phyloP scores from a whole-genome alignment of 2,888 invertebrate genomes.

The Epinotia bilunana region DNA sequence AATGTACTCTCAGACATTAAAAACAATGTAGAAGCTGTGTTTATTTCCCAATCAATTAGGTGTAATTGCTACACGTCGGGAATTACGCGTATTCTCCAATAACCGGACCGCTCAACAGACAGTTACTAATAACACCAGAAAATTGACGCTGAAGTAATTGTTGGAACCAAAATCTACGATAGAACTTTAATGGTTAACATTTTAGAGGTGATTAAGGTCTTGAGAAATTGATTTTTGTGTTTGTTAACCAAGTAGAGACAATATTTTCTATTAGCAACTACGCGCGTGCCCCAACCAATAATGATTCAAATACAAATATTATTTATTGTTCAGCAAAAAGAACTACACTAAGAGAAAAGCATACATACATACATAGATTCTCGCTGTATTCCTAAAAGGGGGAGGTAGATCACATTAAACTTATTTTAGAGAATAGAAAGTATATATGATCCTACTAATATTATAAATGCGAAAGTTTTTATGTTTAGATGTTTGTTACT shows the following conservation, averaged over 20 bases:
- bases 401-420: too few species aligned
- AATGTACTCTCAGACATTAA: background rate
- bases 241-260: background rate
- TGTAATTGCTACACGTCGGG: slow-evolving; percentile 27
- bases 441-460: too few species aligned
- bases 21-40: background rate
- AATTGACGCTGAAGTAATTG: slow-evolving; percentile 36
- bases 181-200: background rate
- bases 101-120: slow-evolving; percentile 23
- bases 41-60: slow-evolving; percentile 23
- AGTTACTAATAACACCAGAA: slow-evolving; percentile 22
- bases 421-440: too few species aligned
- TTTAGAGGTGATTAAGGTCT: background rate
- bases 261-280: background rate
- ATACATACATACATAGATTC: too few species aligned
- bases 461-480: too few species aligned
- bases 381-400: too few species aligned
- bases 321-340: too few species aligned
- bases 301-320: too few species aligned
- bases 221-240: background rate
- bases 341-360: too few species aligned
- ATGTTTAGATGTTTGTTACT: too few species aligned
- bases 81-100: slow-evolving; percentile 7
- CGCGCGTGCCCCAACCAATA: too few species aligned
- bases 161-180: slow-evolving; percentile 10